Percentiles rank a stretch among this genome's conserved stretches.
Evolutionary conservation across 2,113 vertebrate species (phyloP).

Genomic region (Xyrauchen texanus): DNA sequence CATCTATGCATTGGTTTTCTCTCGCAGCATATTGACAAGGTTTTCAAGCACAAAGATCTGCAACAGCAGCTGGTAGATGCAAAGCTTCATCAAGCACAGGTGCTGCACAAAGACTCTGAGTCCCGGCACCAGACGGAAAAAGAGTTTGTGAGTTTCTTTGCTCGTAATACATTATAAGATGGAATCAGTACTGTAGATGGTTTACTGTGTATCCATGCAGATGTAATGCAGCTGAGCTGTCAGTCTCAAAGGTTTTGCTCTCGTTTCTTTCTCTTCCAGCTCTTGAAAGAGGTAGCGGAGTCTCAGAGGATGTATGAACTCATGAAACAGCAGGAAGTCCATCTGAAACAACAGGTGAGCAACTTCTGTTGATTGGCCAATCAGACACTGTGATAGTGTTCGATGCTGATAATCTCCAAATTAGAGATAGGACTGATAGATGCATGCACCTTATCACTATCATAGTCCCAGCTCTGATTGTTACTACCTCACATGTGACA

Average conservation of each 20-base stretch:
- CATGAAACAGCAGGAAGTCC: constrained; percentile 98
- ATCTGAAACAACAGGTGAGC: constrained; percentile 94
- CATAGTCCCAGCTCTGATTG: too few relatives aligned
- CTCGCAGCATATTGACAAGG: constrained; percentile 93
- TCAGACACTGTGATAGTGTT: too few relatives aligned
- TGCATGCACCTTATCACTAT: too few relatives aligned
- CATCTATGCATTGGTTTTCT: not conserved
- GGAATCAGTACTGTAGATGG: not conserved
- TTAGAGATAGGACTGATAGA: too few relatives aligned
- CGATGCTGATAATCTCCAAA: too few relatives aligned
- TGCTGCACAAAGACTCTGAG: constrained; percentile 93
- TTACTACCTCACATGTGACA: too few relatives aligned
- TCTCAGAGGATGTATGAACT: constrained; percentile 97
- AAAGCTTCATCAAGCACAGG: constrained; percentile 95
- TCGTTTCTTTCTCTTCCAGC: constrained; percentile 67
- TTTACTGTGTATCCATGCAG: not conserved
- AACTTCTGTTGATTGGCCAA: too few relatives aligned
- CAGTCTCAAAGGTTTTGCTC: too few relatives aligned
- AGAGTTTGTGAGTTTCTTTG: constrained; percentile 85
- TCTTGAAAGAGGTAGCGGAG: constrained; percentile 94
- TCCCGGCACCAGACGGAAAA: constrained; percentile 94
- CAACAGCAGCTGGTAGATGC: constrained; percentile 97
- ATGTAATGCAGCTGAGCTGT: too few relatives aligned
- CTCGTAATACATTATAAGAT: too few relatives aligned
- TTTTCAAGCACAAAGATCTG: constrained; percentile 98